Percentiles rank a stretch among this genome's conserved stretches.
Evolutionary conservation across 2,888 invertebrate species (phyloP).

Genomic region (Pristionchus exspectatus): DNA sequence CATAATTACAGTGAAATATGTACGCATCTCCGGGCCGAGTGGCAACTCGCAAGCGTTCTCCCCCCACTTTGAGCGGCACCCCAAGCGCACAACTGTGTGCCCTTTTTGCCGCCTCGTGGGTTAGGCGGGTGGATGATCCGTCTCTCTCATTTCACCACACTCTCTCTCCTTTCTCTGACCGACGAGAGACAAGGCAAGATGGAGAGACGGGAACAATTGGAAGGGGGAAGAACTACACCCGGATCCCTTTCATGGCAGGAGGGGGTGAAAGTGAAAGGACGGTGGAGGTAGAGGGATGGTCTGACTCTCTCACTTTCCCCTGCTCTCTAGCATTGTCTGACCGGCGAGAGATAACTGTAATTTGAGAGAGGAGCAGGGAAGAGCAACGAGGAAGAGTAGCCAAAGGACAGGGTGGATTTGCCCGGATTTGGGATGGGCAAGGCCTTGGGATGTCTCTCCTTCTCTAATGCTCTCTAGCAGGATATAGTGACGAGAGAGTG

Average conservation of each 20-base stretch:
- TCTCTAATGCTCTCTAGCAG: background rate
- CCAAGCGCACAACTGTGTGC: too few species aligned
- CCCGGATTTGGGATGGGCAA: background rate
- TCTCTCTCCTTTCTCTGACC: background rate
- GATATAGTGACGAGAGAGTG: background rate
- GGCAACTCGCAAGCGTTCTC: too few species aligned
- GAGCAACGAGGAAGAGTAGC: slow-evolving; percentile 4
- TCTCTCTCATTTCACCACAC: background rate
- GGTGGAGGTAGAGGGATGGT: slow-evolving; percentile 10
- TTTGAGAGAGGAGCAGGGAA: background rate
- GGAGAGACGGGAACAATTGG: background rate
- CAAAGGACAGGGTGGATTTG: slow-evolving; percentile 6
- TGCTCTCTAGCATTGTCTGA: too few species aligned
- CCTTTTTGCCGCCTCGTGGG: too few species aligned
- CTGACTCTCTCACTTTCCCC: too few species aligned
- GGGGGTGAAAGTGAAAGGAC: background rate
- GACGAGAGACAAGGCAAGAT: background rate
- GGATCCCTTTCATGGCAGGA: slow-evolving; percentile 33
- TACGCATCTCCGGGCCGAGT: too few species aligned
- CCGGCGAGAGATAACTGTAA: background rate
- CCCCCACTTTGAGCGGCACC: too few species aligned
- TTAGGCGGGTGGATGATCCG: background rate
- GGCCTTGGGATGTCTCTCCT: background rate
- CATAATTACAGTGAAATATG: too few species aligned
- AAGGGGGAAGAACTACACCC: background rate